Conservation (phyloP, 2,797 vertebrate species). For the Anolis apletophallus region DNA sequence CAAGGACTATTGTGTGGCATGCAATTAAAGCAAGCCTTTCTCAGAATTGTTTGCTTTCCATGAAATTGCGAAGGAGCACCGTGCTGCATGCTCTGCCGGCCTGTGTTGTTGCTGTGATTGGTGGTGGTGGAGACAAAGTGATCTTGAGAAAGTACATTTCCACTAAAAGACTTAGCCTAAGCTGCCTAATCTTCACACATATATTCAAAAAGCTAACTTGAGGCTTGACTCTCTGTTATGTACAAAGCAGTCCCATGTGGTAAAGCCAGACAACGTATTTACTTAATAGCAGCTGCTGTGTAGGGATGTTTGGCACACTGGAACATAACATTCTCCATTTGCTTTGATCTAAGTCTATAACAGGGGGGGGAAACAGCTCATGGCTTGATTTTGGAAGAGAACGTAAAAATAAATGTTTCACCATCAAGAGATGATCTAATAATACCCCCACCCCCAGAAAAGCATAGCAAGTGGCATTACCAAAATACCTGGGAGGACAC, state of each 20-base stretch:
- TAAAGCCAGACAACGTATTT: not conserved
- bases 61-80: conserved; percentile 43
- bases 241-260: conserved; percentile 6
- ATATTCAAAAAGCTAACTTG: conserved; percentile 4
- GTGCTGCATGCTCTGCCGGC: conserved; percentile 49
- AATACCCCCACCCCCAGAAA: not conserved
- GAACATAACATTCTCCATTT: conserved; percentile 14
- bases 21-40: conserved; percentile 29
- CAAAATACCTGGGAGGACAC: not conserved
- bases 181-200: not conserved
- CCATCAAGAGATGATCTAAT: not conserved
- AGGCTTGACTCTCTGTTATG: not conserved
- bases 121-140: conserved; percentile 37
- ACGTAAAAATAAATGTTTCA: not conserved
- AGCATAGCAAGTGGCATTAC: not conserved
- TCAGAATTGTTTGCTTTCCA: conserved; percentile 51
- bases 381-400: not conserved
- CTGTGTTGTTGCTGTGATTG: conserved; percentile 7
- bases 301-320: not conserved
- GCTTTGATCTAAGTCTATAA: not conserved
- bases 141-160: not conserved
- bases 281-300: conserved; percentile 15
- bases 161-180: conserved; percentile 9
- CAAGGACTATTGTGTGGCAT: accelerated
- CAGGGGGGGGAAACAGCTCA: not conserved